Percentiles rank a stretch among this genome's conserved stretches.
These are phyloP conservation scores for Apostichopus japonicus DNA, from an alignment of 35 echinoderm and acorn worm species.

Conservation along the genomic window DNA sequence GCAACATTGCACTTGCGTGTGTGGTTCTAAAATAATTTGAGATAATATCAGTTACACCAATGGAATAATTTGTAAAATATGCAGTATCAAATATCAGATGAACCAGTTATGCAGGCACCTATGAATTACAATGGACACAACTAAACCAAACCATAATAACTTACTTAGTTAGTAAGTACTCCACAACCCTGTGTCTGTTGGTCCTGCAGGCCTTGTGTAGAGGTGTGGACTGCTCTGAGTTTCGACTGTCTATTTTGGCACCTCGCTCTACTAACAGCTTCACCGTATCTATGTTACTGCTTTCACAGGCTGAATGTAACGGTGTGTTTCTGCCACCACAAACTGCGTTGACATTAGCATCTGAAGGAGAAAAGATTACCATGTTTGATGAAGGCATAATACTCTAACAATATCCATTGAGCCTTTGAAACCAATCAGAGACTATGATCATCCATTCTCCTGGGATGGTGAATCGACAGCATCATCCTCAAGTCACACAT, in stretches of 20 bases:
- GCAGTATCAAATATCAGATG: no score
- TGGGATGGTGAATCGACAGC: no score
- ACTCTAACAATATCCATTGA: no score
- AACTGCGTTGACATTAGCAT: constrained; percentile 81
- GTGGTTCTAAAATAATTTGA: no score
- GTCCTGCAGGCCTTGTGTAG: constrained; percentile 77
- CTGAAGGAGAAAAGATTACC: not conserved
- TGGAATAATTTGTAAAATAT: no score
- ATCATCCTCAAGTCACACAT: no score
- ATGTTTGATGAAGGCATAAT: no score
- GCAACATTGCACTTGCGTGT: no score
- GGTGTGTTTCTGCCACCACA: constrained; percentile 74
- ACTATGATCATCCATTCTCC: no score
- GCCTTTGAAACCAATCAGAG: no score
- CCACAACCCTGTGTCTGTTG: constrained; percentile 80
- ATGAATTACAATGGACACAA: not conserved
- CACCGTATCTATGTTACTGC: constrained; percentile 79
- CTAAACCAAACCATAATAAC: not conserved
- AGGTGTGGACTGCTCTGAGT: constrained; percentile 82
- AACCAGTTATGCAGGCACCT: not conserved
- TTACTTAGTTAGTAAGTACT: constrained; percentile 82
- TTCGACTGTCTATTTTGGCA: constrained; percentile 73
- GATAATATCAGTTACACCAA: no score
- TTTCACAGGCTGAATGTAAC: constrained; percentile 74
- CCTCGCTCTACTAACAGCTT: constrained; percentile 67